Percentiles rank a stretch among this genome's conserved stretches.
phyloP scores from a whole-genome alignment of 2,888 invertebrate species.

The Spilosoma lubricipeda region DNA sequence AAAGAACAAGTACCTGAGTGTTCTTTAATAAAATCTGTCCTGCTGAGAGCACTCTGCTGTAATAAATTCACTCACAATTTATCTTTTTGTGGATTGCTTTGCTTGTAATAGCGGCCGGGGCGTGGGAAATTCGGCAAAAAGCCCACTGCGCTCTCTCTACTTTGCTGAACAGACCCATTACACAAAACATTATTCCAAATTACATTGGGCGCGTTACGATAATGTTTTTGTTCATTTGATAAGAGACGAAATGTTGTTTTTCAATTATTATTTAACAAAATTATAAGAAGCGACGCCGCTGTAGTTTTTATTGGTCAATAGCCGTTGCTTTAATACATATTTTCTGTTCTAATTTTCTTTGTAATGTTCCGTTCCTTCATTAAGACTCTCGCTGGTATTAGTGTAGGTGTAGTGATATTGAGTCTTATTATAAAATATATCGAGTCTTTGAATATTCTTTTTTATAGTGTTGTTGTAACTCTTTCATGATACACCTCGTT shows the following conservation, averaged over 20 bases:
- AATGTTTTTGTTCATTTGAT: constrained; percentile 76
- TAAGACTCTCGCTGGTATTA: constrained; percentile 19
- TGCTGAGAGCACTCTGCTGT: constrained; percentile 77
- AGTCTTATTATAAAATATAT: constrained; percentile 26
- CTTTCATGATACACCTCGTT: constrained; percentile 52
- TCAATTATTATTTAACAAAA: constrained; percentile 63
- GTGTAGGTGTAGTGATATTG: constrained; percentile 13
- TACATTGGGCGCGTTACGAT: constrained; percentile 76
- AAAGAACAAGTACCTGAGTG: constrained; percentile 70
- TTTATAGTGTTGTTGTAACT: constrained; percentile 39
- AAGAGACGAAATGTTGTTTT: constrained; percentile 70
- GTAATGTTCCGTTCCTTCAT: constrained; percentile 28
- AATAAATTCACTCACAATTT: constrained; percentile 79
- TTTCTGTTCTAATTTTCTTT: constrained; percentile 44
- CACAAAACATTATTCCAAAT: constrained; percentile 81
- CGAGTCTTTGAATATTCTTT: constrained; percentile 25
- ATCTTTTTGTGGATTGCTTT: constrained; percentile 80
- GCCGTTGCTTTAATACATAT: constrained; percentile 35
- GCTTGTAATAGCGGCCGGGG: constrained; percentile 60
- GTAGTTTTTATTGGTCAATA: constrained; percentile 45
- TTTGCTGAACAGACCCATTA: constrained; percentile 74
- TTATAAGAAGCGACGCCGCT: constrained; percentile 43
- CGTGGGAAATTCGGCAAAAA: constrained; percentile 56
- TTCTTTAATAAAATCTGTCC: constrained; percentile 75
- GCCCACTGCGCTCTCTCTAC: constrained; percentile 69